Evolutionary conservation across 92 coral and sea anemone species (phyloP).

Genomic region (Heteractis magnifica): DNA sequence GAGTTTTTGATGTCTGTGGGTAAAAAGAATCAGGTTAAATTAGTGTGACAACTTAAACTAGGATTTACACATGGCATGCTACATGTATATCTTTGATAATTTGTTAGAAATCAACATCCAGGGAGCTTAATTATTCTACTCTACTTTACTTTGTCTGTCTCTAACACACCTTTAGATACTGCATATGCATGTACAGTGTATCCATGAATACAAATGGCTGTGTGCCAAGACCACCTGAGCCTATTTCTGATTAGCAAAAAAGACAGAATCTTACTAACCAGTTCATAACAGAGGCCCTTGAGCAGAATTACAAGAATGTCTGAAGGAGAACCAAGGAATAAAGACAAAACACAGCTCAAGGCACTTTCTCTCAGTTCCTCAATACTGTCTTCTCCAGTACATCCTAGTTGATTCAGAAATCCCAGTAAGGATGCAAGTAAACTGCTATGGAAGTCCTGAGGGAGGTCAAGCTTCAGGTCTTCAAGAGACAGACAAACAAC

Average conservation of each 20-base stretch:
- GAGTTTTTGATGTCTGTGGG: slow-evolving; percentile 33
- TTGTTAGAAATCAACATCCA: no score
- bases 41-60: no score
- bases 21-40: no score
- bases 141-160: no score
- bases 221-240: no score
- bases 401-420: slow-evolving; percentile 38
- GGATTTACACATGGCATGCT: no score
- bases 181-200: not conserved
- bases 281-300: slow-evolving; percentile 44
- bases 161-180: no score
- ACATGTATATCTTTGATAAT: no score
- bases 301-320: slow-evolving; percentile 45
- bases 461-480: slow-evolving; percentile 33
- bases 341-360: slow-evolving; percentile 41
- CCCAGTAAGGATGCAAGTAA: slow-evolving; percentile 59
- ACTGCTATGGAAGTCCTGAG: slow-evolving; percentile 51
- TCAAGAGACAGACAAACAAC: slow-evolving; percentile 41
- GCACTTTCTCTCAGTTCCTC: slow-evolving; percentile 22
- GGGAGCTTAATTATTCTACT: no score
- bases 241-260: no score
- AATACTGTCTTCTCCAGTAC: not conserved
- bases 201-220: no score
- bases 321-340: slow-evolving; percentile 61
- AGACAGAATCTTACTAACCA: slow-evolving; percentile 7